These are phyloP conservation scores for Notamacropus eugenii DNA, from an alignment of 2,797 vertebrate genomes.

Conservation along the genomic window DNA sequence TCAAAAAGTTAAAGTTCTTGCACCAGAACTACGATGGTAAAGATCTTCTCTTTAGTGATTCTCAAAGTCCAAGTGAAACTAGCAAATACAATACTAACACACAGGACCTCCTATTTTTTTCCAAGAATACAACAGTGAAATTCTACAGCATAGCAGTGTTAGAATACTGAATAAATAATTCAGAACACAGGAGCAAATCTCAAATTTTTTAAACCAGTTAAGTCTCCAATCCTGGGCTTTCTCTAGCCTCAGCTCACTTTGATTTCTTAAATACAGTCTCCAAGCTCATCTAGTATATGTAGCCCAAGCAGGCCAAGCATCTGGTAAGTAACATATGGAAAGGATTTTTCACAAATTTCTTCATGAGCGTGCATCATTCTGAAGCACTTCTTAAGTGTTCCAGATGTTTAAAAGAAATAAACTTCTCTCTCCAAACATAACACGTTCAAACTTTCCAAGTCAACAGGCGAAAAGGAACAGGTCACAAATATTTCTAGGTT, in stretches of 20 bases:
- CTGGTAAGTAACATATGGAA: conserved; percentile 78
- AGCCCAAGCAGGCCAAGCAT: conserved; percentile 70
- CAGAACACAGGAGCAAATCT: conserved; percentile 53
- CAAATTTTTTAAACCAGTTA: conserved; percentile 30
- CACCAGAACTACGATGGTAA: conserved; percentile 49
- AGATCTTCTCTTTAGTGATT: conserved; percentile 39
- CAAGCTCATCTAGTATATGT: conserved; percentile 74
- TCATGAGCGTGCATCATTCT: conserved; percentile 60
- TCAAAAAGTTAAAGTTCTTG: conserved; percentile 41
- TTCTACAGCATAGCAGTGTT: conserved; percentile 74
- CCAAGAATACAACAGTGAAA: conserved; percentile 75
- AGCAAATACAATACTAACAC: conserved; percentile 48
- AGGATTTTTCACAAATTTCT: conserved; percentile 71
- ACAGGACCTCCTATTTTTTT: conserved; percentile 53
- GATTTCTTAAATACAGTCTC: conserved; percentile 75
- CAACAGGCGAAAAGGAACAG: conserved; percentile 52
- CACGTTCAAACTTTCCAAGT: conserved; percentile 61
- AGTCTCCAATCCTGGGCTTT: conserved; percentile 75
- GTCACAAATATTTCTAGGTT: conserved; percentile 44
- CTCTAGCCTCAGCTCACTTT: conserved; percentile 75
- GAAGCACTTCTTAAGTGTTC: conserved; percentile 75
- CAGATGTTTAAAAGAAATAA: conserved; percentile 79
- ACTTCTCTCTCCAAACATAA: conserved; percentile 74
- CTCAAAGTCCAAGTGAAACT: conserved; percentile 45
- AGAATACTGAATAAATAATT: conserved; percentile 79